Evolutionary conservation across 2,113 vertebrate species (phyloP), one percentile per base, ranked within the genome.

Genomic region (Salvelinus sp.): DNA sequence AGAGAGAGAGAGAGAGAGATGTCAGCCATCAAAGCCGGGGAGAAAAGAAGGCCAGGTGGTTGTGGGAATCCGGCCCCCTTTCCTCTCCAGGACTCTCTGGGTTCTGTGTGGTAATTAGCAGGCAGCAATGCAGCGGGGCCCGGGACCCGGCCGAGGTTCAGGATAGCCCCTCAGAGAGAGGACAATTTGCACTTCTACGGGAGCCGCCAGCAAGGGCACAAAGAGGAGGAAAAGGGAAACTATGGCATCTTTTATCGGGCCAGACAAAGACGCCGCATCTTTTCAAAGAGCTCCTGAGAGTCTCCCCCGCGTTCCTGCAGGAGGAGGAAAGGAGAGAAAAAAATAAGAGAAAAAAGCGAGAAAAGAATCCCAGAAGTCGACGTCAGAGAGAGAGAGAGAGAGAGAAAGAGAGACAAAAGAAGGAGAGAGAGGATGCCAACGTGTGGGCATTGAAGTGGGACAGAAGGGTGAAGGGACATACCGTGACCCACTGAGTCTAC

Each of bases 181-280:
- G 88, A 90, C 88, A 89, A 94, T 90, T 94, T 91, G 93, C 94
- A 92, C 94, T 94, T 93, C 90, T 91, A 91, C 91, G 88, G 91
- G 91, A 93, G 92, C 91, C 91, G 91, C 91, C 90, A 89, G 86
- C 91, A 80, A 80, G 70, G 88, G 87, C 91, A 90, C 88, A 89
- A 88, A 88, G 89, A 89, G 90, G 90, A 89, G 91, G 90, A 93
- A 93, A 93, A 90, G 91, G 92, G 92, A 91, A 92, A 93, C 93
- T 92, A 94, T 93, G 92, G 93, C 92, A 91, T 93, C 93, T 88
- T 94, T 94, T 94, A 94, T 93, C 90, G 88, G 86, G 65, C 78
- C 0, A 85, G 86, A 94, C 93, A 94, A 94, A 93, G 93, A 90
- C 88, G 80, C 92, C 87, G 91, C 92, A 90, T 91, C 92, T 86